phyloP scores from a whole-genome alignment of 2,797 vertebrate species.

The Naso thynnoides region DNA sequence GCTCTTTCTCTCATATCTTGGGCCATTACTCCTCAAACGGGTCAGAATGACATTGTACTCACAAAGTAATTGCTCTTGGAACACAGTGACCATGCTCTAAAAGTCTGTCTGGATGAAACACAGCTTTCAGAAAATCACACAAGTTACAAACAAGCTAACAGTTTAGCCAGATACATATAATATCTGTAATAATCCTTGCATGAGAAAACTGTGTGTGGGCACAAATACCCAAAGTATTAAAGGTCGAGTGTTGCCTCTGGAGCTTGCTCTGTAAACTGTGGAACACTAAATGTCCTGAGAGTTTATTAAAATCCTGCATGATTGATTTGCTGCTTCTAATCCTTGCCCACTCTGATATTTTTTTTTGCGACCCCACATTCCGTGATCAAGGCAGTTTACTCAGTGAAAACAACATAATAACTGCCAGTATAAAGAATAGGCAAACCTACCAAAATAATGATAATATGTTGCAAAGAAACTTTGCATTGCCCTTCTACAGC shows the following conservation, averaged over 20 bases:
- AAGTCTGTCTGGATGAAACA: background rate
- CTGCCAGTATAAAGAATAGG: background rate
- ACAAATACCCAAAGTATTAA: background rate
- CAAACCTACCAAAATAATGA: background rate
- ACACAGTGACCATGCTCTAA: background rate
- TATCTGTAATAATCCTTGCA: background rate
- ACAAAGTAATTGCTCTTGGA: background rate
- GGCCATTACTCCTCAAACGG: background rate
- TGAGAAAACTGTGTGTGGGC: background rate
- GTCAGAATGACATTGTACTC: background rate
- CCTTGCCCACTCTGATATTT: background rate
- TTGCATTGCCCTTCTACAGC: no score
- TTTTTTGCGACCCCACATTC: slow-evolving; percentile 8
- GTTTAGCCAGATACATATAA: background rate
- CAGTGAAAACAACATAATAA: background rate
- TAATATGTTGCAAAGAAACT: background rate
- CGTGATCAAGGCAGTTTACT: background rate
- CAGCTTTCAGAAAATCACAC: background rate
- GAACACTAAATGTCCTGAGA: background rate
- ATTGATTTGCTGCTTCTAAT: background rate
- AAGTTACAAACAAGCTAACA: background rate
- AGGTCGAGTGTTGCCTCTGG: slow-evolving; percentile 10
- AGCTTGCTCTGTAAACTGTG: slow-evolving; percentile 8
- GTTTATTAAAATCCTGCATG: slow-evolving; percentile 4
- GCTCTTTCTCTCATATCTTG: background rate